Evolutionary conservation across 2,797 vertebrate genomes (phyloP).

Genomic region (Enteromius unitaeniatus): DNA sequence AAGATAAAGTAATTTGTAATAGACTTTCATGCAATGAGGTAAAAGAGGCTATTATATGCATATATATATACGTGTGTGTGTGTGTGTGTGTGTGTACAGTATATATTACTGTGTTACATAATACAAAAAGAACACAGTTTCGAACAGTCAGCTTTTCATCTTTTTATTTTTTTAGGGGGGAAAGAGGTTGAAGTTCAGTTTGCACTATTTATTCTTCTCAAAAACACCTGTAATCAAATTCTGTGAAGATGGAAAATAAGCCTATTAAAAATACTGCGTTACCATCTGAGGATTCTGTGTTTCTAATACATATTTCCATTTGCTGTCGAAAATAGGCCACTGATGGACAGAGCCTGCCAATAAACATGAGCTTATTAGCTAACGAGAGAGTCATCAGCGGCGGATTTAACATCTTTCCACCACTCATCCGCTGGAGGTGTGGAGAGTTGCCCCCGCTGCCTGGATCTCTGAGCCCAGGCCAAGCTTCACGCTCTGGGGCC

Average conservation of each 20-base stretch:
- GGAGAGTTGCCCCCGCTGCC: conserved; percentile 52
- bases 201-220: neutral
- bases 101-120: neutral
- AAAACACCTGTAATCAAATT: conserved; percentile 22
- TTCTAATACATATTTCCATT: conserved; percentile 50
- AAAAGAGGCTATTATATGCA: neutral
- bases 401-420: conserved; percentile 84
- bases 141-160: neutral
- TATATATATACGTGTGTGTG: no score
- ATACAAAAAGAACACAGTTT: neutral
- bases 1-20: neutral
- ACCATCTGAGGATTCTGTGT: conserved; percentile 42
- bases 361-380: conserved; percentile 77
- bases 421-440: conserved; percentile 68
- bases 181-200: neutral
- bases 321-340: conserved; percentile 50
- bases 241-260: conserved; percentile 36
- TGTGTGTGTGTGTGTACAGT: no score
- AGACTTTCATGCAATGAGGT: neutral
- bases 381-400: conserved; percentile 83
- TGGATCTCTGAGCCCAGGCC: conserved; percentile 73
- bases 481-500: conserved; percentile 71
- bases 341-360: conserved; percentile 62
- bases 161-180: neutral
- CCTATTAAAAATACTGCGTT: conserved; percentile 41